Conservation (phyloP, 2,888 invertebrate species). For the Ischnura elegans region DNA sequence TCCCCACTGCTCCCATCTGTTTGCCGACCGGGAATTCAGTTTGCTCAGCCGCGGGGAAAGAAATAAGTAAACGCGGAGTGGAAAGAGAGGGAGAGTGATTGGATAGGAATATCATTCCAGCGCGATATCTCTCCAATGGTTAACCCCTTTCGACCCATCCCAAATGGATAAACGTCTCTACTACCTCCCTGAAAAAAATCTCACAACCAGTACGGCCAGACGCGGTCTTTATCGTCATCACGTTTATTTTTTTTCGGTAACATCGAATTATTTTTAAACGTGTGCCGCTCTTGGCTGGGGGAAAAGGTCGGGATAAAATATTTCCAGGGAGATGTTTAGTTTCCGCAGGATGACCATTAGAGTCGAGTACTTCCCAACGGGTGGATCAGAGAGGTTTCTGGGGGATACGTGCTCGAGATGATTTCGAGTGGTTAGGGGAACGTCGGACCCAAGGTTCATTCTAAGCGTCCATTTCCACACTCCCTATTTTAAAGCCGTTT, state of each 20-base stretch:
- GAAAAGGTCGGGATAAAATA: not conserved
- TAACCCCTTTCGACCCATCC: not conserved
- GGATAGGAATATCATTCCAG: not conserved
- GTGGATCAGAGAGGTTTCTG: not conserved
- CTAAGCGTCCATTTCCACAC: not conserved
- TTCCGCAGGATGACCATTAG: not conserved
- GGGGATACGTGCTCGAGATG: not conserved
- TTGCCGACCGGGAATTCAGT: not conserved
- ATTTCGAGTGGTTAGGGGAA: too few relatives aligned
- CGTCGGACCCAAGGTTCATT: not conserved
- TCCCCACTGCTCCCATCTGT: not conserved
- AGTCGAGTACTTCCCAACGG: not conserved
- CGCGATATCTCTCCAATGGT: not conserved
- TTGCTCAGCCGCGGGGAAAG: not conserved
- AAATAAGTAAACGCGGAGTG: not conserved
- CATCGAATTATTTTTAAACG: not conserved
- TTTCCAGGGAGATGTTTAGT: not conserved
- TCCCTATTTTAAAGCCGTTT: not conserved
- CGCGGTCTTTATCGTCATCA: not conserved
- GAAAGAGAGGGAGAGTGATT: not conserved
- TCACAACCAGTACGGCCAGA: too few relatives aligned
- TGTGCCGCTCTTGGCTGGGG: not conserved
- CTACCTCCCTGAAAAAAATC: not conserved
- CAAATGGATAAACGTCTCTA: not conserved
- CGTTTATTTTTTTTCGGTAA: not conserved